Conservation (phyloP, 2,888 invertebrate species). For the Drosophila algonquin region DNA sequence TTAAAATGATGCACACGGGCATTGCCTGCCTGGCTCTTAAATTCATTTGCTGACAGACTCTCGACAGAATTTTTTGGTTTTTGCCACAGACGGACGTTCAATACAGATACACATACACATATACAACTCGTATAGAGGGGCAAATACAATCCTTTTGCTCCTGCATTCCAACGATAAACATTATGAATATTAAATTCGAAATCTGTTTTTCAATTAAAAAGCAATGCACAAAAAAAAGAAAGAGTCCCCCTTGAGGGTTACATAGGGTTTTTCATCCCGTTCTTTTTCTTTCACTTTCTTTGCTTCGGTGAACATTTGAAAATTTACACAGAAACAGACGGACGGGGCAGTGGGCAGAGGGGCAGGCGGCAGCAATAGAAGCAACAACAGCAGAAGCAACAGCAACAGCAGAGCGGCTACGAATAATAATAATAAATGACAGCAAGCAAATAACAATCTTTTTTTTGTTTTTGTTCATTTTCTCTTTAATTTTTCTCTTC, state of each 20-base stretch:
- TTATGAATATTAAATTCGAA: slow-evolving; percentile 65
- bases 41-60: slow-evolving; percentile 5
- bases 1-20: slow-evolving; percentile 19
- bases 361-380: not conserved
- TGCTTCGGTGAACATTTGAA: slow-evolving; percentile 8
- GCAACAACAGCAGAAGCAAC: not conserved
- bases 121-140: slow-evolving; percentile 6
- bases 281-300: slow-evolving; percentile 4
- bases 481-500: slow-evolving; percentile 10
- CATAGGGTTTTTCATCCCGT: not conserved
- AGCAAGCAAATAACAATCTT: slow-evolving; percentile 34
- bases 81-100: not conserved
- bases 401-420: not conserved
- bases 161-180: slow-evolving; percentile 45
- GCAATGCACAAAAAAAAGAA: not conserved
- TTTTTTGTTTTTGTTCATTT: slow-evolving; percentile 5
- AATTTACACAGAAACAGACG: slow-evolving; percentile 21
- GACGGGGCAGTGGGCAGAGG: no score
- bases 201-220: slow-evolving; percentile 63
- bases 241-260: not conserved
- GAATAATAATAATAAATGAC: slow-evolving; percentile 42
- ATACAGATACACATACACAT: not conserved
- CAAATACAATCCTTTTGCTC: not conserved
- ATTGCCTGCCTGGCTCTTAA: slow-evolving; percentile 2
- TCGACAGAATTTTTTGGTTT: not conserved